Percentiles rank a stretch among this genome's conserved stretches.
Conservation (phyloP, 2,113 vertebrate species). For the Ursus arctos region DNA sequence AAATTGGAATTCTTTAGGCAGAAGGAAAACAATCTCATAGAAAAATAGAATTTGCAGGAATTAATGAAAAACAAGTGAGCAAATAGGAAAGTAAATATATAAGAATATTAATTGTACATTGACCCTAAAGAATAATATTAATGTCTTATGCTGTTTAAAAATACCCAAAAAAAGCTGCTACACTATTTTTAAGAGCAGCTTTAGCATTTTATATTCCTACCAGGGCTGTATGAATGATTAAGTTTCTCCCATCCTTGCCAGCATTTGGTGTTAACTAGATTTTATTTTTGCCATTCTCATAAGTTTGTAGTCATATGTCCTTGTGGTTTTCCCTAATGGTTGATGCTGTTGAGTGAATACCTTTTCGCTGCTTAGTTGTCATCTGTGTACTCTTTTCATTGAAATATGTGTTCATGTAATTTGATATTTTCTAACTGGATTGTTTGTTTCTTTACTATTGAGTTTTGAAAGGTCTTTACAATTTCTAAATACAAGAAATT, state of each 20-base stretch:
- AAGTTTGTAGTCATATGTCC: neutral
- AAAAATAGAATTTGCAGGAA: neutral
- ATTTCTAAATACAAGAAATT: neutral
- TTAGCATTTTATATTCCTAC: neutral
- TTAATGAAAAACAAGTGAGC: neutral
- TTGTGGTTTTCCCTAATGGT: neutral
- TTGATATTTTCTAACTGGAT: neutral
- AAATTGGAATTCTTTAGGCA: neutral
- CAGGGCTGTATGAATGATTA: neutral
- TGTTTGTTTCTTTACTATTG: neutral
- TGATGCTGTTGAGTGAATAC: neutral
- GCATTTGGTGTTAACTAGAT: neutral
- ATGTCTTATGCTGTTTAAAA: neutral
- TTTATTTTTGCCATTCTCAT: neutral
- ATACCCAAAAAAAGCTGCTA: neutral
- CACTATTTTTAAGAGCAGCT: neutral
- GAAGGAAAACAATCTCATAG: neutral
- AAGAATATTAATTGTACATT: neutral
- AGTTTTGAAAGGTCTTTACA: neutral
- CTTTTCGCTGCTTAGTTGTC: neutral
- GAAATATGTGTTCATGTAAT: neutral
- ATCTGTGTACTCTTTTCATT: neutral
- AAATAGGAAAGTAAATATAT: neutral
- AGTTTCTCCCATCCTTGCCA: neutral
- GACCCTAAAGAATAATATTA: neutral